Percentiles rank a stretch among this genome's conserved stretches.
Evolutionary conservation across 2,797 vertebrate species (phyloP).

Genomic region (Channallabes apus): DNA sequence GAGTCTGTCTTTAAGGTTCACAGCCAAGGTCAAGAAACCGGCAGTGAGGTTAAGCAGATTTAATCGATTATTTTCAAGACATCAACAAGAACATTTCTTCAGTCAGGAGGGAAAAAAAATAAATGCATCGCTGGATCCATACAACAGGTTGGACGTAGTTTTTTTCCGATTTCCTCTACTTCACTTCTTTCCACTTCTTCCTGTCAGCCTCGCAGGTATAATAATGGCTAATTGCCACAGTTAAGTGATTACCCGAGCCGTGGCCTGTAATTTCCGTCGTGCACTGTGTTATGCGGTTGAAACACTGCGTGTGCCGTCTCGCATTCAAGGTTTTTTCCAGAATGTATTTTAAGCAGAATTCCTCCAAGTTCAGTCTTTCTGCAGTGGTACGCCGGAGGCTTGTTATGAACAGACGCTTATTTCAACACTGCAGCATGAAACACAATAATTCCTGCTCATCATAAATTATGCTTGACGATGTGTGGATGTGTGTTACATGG

Average conservation of each 20-base stretch:
- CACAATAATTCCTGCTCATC: neutral
- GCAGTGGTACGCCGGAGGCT: neutral
- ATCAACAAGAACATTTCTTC: neutral
- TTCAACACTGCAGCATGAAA: neutral
- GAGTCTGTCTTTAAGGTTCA: neutral
- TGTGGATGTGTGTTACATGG: too few species aligned
- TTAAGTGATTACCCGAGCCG: constrained; percentile 51
- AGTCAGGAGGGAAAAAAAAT: neutral
- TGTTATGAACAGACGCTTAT: neutral
- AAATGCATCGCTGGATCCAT: neutral
- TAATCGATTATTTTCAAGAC: neutral
- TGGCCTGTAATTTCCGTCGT: constrained; percentile 42
- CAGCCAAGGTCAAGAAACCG: neutral
- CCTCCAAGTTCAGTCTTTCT: neutral
- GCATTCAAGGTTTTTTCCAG: neutral
- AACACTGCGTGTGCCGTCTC: neutral
- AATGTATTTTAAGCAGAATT: neutral
- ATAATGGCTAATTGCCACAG: constrained; percentile 56
- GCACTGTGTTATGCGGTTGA: constrained; percentile 10
- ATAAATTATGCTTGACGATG: neutral
- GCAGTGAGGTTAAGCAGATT: neutral
- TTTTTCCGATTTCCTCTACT: neutral
- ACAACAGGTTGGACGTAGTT: neutral
- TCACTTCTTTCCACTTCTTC: constrained; percentile 34
- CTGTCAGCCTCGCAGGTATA: constrained; percentile 4